Base-by-base conservation (phyloP, 2,113 vertebrate genomes). In the Mormyrus iriodes region DNA sequence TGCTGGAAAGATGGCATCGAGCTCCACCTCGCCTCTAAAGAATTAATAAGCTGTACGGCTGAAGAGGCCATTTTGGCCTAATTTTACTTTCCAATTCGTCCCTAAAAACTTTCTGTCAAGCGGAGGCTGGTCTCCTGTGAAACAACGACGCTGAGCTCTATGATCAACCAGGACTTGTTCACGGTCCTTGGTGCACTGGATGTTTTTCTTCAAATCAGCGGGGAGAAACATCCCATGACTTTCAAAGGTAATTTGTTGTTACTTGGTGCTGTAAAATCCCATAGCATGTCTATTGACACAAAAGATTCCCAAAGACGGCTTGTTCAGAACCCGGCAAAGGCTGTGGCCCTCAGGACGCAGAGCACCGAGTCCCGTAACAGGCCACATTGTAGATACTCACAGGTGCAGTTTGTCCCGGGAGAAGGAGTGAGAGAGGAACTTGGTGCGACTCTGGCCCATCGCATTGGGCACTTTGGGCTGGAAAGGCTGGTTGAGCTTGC, bases 351-450 rank as follows among this genome's bases (percentile, higher is more conserved):
- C 39, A 24, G 27, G 42, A 88, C 31, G n/a, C 46, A 49, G 19
- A 49, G 7, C 13, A 48, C 51, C 10, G 7, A 46, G 31, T n/a
- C 82, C 44, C 0, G 7, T 17, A 76, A 21, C 7, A 27, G 15
- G 31, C 31, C 31, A 31, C 19, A 3, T 5, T n/a, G n/a, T n/a
- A 53, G 85, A 4, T 88, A 95, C 98, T 99, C 93, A 99, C 98
- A 99, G 95, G 93, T 99, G 97, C 87, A 99, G 95, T 90, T 98
- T 99, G 93, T 99, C 98, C 92, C 98, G 96, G 92, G 97, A 98
- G 94, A 99, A 99, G 0, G 97, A 97, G 52, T 99, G 97, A 0
- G 97, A 98, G 13, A 99, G 95, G 51, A 92, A 97, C 92, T 98
- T 99, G 93, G 96, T 98, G 89, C 93, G 95, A 85, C 92, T 96